Evolutionary conservation across 2,113 vertebrate species (phyloP).

Genomic region (Glaucomys volans): DNA sequence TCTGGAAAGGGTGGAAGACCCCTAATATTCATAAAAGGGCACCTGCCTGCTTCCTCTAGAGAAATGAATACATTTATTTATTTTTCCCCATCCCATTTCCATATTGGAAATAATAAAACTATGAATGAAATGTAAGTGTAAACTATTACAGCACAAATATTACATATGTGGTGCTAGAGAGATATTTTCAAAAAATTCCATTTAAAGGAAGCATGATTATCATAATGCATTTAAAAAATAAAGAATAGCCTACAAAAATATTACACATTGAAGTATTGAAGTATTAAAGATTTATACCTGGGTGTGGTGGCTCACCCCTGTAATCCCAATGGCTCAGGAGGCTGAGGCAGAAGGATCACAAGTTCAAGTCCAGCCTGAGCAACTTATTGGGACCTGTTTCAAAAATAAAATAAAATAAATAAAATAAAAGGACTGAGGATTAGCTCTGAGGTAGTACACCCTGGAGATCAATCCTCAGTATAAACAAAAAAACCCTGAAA

Average conservation of each 20-base stretch:
- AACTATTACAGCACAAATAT: background rate
- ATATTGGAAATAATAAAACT: background rate
- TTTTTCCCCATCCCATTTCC: background rate
- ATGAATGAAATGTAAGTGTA: background rate
- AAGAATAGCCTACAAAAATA: background rate
- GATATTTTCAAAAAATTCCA: background rate
- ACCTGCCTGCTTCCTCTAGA: background rate
- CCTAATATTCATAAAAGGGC: background rate
- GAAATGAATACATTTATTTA: background rate
- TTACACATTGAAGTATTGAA: background rate
- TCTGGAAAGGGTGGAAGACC: background rate
- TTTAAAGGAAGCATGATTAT: slow-evolving; percentile 22
- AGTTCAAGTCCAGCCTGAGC: too few species aligned
- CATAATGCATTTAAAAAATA: background rate
- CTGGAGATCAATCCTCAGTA: too few species aligned
- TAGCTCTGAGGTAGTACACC: too few species aligned
- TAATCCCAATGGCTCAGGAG: too few species aligned
- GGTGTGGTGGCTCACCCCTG: too few species aligned
- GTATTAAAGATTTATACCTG: background rate
- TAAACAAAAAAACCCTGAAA: too few species aligned
- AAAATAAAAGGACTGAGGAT: too few species aligned
- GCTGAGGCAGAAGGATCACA: too few species aligned
- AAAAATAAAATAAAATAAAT: too few species aligned
- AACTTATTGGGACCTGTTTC: too few species aligned
- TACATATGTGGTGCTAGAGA: background rate